Evolutionary conservation across 2,113 vertebrate genomes (phyloP).

Genomic region (Donacobius atricapilla): DNA sequence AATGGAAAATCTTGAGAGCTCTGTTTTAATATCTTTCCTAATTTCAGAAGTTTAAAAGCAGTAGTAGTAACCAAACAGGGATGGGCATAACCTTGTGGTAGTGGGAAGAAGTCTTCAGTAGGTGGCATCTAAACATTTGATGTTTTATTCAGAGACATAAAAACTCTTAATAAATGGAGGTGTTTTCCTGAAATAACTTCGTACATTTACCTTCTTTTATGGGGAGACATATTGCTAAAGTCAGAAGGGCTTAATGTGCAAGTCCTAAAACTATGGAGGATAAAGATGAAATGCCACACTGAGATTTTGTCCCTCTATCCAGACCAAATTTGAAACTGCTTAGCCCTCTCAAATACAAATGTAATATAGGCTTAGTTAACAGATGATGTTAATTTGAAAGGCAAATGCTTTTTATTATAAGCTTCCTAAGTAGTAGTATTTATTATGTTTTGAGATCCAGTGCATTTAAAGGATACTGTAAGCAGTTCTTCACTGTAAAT

Average conservation of each 20-base stretch:
- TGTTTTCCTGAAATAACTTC: not conserved
- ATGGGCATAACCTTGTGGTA: not conserved
- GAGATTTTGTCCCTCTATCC: not conserved
- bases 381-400: not conserved
- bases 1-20: not conserved
- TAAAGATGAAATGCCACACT: not conserved
- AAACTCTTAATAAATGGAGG: not conserved
- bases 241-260: not conserved
- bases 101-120: not conserved
- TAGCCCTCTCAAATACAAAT: not conserved
- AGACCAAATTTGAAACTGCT: not conserved
- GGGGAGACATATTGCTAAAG: not conserved
- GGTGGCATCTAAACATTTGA: not conserved
- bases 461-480: not conserved
- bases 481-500: not conserved
- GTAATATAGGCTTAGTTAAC: not conserved
- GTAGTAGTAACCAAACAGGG: rapidly evolving
- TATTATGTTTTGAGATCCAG: not conserved
- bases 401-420: not conserved
- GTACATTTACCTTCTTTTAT: not conserved
- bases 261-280: not conserved
- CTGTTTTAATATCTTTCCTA: not conserved
- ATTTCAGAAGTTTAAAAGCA: not conserved
- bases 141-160: not conserved
- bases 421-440: not conserved